Percentiles rank a stretch among this genome's conserved stretches.
These are phyloP conservation scores for Pseudonaja textilis DNA, from an alignment of 2,113 vertebrate genomes.

Conservation along the genomic window DNA sequence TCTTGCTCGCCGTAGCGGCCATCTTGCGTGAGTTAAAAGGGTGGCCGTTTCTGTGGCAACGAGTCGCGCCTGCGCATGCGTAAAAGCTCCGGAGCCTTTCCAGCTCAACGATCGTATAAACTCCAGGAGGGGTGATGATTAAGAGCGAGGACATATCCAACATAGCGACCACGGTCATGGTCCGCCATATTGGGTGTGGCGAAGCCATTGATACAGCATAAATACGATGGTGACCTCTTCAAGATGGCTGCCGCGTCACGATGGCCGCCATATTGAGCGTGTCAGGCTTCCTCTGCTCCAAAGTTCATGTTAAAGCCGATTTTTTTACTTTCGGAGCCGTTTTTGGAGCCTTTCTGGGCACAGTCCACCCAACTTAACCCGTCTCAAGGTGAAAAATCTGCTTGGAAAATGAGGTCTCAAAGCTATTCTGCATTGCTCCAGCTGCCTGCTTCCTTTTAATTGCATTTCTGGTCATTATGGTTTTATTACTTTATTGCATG, in stretches of 20 bases:
- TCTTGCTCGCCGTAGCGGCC: background rate
- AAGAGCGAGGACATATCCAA: background rate
- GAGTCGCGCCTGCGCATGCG: background rate
- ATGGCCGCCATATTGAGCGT: background rate
- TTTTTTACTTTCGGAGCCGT: background rate
- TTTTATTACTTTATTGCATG: background rate
- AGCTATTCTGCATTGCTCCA: background rate
- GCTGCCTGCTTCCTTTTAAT: background rate
- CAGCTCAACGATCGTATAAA: background rate
- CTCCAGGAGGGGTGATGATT: background rate
- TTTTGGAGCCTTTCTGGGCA: background rate
- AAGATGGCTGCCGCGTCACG: background rate
- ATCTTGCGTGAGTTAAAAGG: background rate
- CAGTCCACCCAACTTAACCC: background rate
- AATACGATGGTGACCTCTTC: background rate
- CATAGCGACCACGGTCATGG: background rate
- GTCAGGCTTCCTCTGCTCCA: background rate
- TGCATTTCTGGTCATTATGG: background rate
- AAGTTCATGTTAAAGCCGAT: background rate
- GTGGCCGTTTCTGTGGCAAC: background rate
- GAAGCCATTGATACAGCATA: background rate
- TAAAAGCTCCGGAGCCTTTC: accelerated
- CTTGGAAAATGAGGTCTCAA: background rate
- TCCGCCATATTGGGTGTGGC: background rate
- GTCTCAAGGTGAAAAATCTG: too few relatives aligned